Evolutionary conservation across 2,797 vertebrate genomes (phyloP).

Genomic region (Darevskia mixta): DNA sequence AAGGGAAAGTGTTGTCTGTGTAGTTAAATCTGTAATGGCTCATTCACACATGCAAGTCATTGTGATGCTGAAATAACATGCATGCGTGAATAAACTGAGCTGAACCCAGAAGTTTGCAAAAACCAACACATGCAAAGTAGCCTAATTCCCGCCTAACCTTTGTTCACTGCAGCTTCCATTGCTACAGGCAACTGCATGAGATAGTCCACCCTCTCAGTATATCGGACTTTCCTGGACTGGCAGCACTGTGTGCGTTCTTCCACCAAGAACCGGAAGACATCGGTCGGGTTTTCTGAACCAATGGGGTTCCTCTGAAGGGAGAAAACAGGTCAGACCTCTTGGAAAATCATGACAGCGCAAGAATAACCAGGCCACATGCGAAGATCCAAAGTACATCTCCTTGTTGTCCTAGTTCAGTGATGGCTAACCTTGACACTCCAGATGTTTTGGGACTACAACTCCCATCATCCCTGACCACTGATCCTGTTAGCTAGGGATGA

Average conservation of each 20-base stretch:
- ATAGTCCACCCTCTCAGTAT: slow-evolving; percentile 93
- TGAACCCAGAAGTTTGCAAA: not conserved
- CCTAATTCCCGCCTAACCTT: slow-evolving; percentile 81
- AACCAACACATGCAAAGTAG: not conserved
- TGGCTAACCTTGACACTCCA: too few relatives aligned
- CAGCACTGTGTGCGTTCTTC: slow-evolving; percentile 97
- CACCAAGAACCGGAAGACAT: slow-evolving; percentile 94
- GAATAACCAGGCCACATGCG: not conserved
- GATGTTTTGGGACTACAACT: too few relatives aligned
- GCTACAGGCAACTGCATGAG: slow-evolving; percentile 95
- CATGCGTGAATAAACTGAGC: not conserved
- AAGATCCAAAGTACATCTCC: not conserved
- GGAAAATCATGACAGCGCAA: fast-evolving
- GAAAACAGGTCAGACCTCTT: not conserved
- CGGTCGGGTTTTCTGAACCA: slow-evolving; percentile 93
- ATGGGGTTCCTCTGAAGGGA: slow-evolving; percentile 89
- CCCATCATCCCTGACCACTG: too few relatives aligned
- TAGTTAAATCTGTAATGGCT: not conserved
- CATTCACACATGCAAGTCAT: too few relatives aligned
- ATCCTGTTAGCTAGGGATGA: too few relatives aligned
- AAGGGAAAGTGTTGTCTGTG: not conserved
- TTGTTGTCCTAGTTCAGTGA: not conserved
- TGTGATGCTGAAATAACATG: not conserved
- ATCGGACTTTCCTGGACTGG: slow-evolving; percentile 93
- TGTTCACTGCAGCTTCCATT: slow-evolving; percentile 93